Base-by-base conservation (phyloP, 2,797 vertebrate species). In the Pagetopsis macropterus region DNA sequence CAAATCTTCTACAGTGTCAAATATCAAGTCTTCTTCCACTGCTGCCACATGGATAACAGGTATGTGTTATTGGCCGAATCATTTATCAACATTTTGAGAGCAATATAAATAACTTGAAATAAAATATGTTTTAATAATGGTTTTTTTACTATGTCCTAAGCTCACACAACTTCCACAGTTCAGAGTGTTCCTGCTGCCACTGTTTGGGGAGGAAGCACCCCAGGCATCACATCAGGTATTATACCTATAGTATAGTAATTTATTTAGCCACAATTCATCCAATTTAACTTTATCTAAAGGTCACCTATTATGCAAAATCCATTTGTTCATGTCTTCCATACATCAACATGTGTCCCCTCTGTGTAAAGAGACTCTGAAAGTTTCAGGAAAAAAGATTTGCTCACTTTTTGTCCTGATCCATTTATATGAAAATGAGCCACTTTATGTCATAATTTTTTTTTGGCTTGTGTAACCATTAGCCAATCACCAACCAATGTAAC, bases 151-250 rank as follows among this genome's bases (percentile, higher is more conserved):
- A 1, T 64, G 1, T 59, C 64, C 21, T 9, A 71, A 87, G 83
- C 46, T 63, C 46, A 21, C 17, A 13, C 57, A 64, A 37, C 72
- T 23, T 44, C 72, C 33, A 58, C 68, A 37, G 3, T 3, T 19
- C 37, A 73, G 45, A 21, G 70, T 10, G 17, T 58, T n/a, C 37
- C 70, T 50, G 43, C 45, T 23, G 37, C 45, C 41, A 72, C 72
- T 27, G 65, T 41, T 9, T 85, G 85, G 89, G 73, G 15, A 40
- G 27, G 72, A 70, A 76, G 14, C 12, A 54, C 83, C 2, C 15
- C 63, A 40, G 33, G 17, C 11, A 3, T 64, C 49, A 62, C 31
- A 3, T 45, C 81, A 86, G 88, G 92, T 90, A 79, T 5, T 5
- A 4, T 27, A 27, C 27, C 27, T 27, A 27, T 27, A 5, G 27